Conservation (phyloP, 2,113 vertebrate species). For the Gallinago media region DNA sequence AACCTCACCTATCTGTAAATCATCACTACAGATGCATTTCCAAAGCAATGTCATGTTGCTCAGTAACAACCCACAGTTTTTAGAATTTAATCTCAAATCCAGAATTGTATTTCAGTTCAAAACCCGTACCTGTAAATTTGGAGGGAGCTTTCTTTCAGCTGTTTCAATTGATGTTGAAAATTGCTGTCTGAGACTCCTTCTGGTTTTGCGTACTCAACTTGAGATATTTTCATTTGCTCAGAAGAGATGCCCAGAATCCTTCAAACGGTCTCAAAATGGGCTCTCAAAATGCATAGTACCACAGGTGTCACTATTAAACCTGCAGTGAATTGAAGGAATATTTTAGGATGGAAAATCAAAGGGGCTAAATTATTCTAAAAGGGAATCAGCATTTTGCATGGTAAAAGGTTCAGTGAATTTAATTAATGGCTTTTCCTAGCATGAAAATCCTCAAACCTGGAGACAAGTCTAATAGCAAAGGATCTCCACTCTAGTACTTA, state of each 20-base stretch:
- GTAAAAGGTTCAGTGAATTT: background rate
- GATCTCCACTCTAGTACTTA: background rate
- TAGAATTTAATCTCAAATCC: conserved; percentile 38
- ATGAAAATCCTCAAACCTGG: background rate
- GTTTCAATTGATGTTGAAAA: background rate
- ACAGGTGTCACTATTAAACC: background rate
- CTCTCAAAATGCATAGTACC: background rate
- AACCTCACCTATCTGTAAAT: background rate
- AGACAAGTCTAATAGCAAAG: background rate
- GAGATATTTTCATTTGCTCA: background rate
- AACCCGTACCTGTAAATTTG: background rate
- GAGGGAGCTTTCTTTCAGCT: background rate
- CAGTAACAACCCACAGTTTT: background rate
- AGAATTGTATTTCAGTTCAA: background rate
- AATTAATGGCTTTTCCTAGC: background rate
- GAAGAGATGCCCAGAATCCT: background rate
- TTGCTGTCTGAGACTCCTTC: background rate
- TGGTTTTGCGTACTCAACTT: background rate
- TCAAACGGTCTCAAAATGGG: rapidly evolving
- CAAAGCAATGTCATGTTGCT: rapidly evolving
- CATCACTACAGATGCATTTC: background rate
- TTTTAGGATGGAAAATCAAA: background rate
- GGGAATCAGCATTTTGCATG: background rate
- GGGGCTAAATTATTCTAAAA: background rate
- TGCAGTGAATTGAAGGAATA: background rate